Evolutionary conservation across 2,113 vertebrate genomes (phyloP).

Genomic region (Oreochromis aureus): DNA sequence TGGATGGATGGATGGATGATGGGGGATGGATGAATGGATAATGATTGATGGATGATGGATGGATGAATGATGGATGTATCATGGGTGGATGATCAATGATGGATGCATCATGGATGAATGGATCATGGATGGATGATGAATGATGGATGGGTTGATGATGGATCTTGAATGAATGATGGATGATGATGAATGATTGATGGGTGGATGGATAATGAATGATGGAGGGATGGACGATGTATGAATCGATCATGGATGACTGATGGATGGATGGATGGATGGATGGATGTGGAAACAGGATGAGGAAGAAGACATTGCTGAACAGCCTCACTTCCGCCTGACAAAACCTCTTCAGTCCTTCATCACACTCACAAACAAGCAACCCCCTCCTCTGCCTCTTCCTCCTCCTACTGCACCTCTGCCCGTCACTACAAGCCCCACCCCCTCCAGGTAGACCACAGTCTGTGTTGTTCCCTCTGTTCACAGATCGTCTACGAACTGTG

Average conservation of each 20-base stretch:
- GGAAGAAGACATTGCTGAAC: conserved; percentile 82
- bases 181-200: neutral
- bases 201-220: neutral
- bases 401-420: neutral
- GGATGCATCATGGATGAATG: neutral
- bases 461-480: neutral
- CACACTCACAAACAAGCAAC: conserved; percentile 71
- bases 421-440: neutral
- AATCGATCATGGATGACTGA: neutral
- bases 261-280: neutral
- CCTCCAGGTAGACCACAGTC: neutral
- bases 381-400: neutral
- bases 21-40: neutral
- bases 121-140: neutral
- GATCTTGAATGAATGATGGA: too few species aligned
- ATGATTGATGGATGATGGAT: neutral
- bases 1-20: neutral
- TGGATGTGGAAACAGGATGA: conserved; percentile 70
- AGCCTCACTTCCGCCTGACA: conserved; percentile 85
- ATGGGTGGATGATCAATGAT: neutral
- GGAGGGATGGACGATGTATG: neutral
- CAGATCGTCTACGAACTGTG: neutral
- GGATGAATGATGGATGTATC: neutral
- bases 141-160: neutral
- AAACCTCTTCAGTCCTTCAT: conserved; percentile 85